Percentiles rank a stretch among this genome's conserved stretches.
phyloP scores from a whole-genome alignment of 2,113 vertebrate species.

The Jaculus jaculus region DNA sequence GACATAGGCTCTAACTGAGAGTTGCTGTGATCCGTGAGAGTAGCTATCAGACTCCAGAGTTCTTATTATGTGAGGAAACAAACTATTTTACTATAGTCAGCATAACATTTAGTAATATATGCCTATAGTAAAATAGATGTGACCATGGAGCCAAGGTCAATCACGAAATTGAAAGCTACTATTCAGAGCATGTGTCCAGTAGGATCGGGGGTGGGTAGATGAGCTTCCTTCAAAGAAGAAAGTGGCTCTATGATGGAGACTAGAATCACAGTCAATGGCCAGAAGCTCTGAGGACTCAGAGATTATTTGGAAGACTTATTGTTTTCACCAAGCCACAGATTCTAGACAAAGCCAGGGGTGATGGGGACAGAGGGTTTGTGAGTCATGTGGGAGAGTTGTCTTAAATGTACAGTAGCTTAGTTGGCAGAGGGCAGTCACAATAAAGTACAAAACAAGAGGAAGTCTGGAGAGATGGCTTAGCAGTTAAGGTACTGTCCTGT shows the following conservation, averaged over 20 bases:
- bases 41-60: neutral
- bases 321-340: neutral
- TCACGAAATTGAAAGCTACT: neutral
- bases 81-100: neutral
- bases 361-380: neutral
- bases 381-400: neutral
- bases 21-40: neutral
- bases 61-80: conserved; percentile 4
- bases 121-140: neutral
- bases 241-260: neutral
- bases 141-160: neutral
- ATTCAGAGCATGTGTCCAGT: neutral
- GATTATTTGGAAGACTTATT: neutral
- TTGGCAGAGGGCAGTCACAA: neutral
- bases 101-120: neutral
- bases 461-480: no score
- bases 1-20: neutral
- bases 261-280: neutral
- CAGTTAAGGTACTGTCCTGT: no score
- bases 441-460: neutral
- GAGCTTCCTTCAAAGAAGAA: neutral
- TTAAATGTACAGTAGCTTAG: neutral
- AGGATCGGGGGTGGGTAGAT: neutral
- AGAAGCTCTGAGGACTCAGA: no score
- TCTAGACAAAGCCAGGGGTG: neutral